phyloP scores from a whole-genome alignment of 2,113 vertebrate species.

The Polyodon spathula region DNA sequence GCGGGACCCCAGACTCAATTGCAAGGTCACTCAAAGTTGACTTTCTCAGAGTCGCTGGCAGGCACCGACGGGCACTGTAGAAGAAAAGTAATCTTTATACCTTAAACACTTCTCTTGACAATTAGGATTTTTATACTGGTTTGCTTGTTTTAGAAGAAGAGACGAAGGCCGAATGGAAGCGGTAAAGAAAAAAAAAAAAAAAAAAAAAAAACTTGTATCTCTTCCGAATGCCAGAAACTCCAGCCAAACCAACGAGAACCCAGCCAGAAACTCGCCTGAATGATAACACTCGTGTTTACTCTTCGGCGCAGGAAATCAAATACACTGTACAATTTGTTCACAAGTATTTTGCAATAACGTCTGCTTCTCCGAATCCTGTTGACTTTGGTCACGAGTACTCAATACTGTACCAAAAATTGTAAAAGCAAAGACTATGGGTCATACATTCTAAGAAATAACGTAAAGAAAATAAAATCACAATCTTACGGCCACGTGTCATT shows the following conservation, averaged over 20 bases:
- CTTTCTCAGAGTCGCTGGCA: conserved; percentile 65
- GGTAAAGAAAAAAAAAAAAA: conserved; percentile 9
- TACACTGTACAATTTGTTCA: neutral
- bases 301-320: neutral
- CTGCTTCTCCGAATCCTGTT: neutral
- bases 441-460: no score
- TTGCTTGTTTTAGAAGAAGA: conserved; percentile 9
- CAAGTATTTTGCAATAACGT: neutral
- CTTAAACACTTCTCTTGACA: conserved; percentile 58
- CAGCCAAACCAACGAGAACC: neutral
- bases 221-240: conserved; percentile 2
- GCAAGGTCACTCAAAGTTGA: conserved; percentile 70
- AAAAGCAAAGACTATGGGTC: no score
- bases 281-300: neutral
- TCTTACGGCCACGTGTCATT: no score
- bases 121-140: conserved; percentile 26
- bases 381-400: no score
- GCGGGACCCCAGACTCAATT: conserved; percentile 57
- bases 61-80: conserved; percentile 31
- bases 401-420: no score
- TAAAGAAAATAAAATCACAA: no score
- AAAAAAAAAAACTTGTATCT: no score
- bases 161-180: conserved; percentile 2
- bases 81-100: conserved; percentile 66
- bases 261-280: neutral